Base-by-base conservation (phyloP, 1,140 invertebrate species). In the Drosophila sp. region DNA sequence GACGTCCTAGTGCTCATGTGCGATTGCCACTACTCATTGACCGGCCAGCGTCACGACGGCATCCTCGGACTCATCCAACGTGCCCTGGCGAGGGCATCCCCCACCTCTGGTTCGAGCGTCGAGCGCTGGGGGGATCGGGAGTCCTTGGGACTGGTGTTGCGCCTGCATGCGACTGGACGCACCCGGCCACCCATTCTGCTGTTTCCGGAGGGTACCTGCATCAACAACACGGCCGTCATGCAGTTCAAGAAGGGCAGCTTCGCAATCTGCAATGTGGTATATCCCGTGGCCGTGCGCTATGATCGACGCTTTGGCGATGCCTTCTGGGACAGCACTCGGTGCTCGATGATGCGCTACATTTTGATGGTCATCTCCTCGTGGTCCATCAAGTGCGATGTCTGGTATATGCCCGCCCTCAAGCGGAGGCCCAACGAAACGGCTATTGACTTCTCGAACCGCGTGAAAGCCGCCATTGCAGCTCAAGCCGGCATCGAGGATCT, bases 191-290 rank as follows among this genome's bases (percentile, higher is more conserved):
- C 82, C 1, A 69, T 86, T 0, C 46, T 86, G 2, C 58, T 86
- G 2, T 86, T 86, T 7, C 82, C 82, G 25, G 82, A 86, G 63
- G 82, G 75, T 18, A 86, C 82, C 0, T 86, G 82, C 66, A 73
- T 86, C 54, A 87, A 86, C 36, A 86, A 86, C 43, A 86, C 82
- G 16, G 82, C 82, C n/a, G 82, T 86, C 0, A 72, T 86, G 82
- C 82, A 81, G 43, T 86, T 86, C 57, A 61, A 70, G 18, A 86
- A 86, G 72, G 82, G 82, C 9, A 76, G 82, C 56, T 86, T 86
- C 6, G 67, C 74, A 9, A 78, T 86, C 7, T 66, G 75, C 54
- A 63, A 87, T 7, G 14, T 87, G 0, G 67, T 86, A 11, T 48
- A 81, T 34, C 82, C 82, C 3, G 53, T 86, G 2, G 82, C 82